Evolutionary conservation across 2,888 invertebrate genomes (phyloP), one percentile per base, ranked within the genome.

Genomic region (Atherix ibis): DNA sequence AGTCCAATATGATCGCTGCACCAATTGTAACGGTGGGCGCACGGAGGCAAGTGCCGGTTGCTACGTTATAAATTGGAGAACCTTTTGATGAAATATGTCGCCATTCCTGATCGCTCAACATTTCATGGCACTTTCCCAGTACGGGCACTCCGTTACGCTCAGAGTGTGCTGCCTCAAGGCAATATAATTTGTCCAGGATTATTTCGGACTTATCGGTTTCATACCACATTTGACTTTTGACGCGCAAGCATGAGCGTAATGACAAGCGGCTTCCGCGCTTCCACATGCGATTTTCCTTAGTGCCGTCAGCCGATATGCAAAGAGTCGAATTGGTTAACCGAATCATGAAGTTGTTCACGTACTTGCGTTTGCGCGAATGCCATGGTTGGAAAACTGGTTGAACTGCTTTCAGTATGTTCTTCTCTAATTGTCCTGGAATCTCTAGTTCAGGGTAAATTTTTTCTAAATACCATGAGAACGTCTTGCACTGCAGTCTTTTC

Each of bases 101-200:
- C 95, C 95, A 97, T 50, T 88, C 85, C 60, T 95, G 95, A 43
- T 82, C 73, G 1, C 84, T 85, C 9, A 84, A 80, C 65, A 87
- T 78, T 55, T 87, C 88, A 50, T 92, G 92, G 51, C 95, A 95
- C 59, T 95, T 94, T 45, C 81, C 76, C 8, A 95, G 64, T 36
- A 73, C 66, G 0, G 89, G 85, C 31, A 66, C 64, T 31, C 66
- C 56, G 35, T 67, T 65, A 9, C 66, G 62, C 18, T 62, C 63
- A 22, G 49, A 48, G 3, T 55, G 49, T 40, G 70, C 67, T 1
- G 81, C 77, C 60, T 95, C 91, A 45, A 97, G 58, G 51, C 94
- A 92, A 9, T 92, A 62, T 19, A 83, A 64, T 42, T 85, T 78
- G 1, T 82, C 82, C 35, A 95, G 62, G 9, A 91, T 76, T 22